Evolutionary conservation across 2,888 invertebrate genomes (phyloP).

Genomic region (Serripes groenlandicus): DNA sequence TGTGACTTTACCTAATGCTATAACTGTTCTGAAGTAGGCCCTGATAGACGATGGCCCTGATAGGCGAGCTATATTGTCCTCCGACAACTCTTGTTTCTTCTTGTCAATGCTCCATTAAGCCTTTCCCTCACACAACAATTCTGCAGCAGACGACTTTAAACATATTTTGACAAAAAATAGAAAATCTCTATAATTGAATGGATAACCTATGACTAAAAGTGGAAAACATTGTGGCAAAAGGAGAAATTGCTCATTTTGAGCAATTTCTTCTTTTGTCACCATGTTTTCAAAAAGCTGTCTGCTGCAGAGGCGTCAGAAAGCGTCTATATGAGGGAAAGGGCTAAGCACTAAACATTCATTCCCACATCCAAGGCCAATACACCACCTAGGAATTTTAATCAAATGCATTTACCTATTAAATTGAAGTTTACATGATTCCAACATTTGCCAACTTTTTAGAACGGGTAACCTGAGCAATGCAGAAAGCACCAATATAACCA

Average conservation of each 20-base stretch:
- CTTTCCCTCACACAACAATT: no score
- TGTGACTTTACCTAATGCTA: no score
- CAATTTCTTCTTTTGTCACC: background rate
- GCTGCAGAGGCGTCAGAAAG: background rate
- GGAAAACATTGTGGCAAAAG: background rate
- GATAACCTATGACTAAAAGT: no score
- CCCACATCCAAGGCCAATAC: background rate
- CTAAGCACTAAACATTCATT: background rate
- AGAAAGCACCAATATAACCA: constrained; percentile 26
- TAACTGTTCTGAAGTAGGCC: no score
- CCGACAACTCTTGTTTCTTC: no score
- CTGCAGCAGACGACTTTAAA: no score
- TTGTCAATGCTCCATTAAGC: no score
- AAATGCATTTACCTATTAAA: background rate
- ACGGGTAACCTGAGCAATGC: constrained; percentile 6
- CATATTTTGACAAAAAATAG: no score
- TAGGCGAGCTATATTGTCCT: no score
- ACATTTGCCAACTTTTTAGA: constrained; percentile 1
- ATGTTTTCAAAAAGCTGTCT: background rate
- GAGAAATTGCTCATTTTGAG: no score
- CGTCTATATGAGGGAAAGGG: background rate
- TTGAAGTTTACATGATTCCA: background rate
- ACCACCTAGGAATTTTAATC: background rate
- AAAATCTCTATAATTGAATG: no score
- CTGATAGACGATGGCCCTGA: no score